Conservation (phyloP, 2,113 vertebrate genomes). For the Lophura nycthemera region DNA sequence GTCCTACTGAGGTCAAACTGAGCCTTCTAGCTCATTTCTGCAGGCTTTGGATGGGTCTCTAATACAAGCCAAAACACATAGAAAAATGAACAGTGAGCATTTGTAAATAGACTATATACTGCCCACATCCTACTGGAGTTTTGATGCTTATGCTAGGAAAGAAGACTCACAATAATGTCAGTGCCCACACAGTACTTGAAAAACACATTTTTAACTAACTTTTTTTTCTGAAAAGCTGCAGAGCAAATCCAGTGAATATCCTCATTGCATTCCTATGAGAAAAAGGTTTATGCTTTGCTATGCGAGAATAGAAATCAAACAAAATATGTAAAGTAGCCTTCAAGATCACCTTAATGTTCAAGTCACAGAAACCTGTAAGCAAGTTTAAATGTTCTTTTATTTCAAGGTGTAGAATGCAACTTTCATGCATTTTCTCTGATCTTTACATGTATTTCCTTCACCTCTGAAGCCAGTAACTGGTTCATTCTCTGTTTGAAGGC, state of each 20-base stretch:
- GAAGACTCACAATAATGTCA: not conserved
- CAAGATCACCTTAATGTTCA: not conserved
- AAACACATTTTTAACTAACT: not conserved
- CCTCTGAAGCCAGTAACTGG: not conserved
- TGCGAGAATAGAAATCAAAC: not conserved
- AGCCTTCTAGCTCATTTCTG: not conserved
- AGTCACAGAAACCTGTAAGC: not conserved
- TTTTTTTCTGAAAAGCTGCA: not conserved
- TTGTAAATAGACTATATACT: not conserved
- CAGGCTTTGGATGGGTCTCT: not conserved
- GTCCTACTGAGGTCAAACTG: not conserved
- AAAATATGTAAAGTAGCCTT: not conserved
- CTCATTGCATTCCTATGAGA: not conserved
- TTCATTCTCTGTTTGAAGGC: not conserved
- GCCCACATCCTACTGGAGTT: not conserved
- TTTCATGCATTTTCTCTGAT: not conserved
- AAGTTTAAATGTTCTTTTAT: not conserved
- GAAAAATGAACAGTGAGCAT: fast-evolving
- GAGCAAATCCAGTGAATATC: not conserved
- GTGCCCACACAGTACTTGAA: not conserved
- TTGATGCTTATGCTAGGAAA: not conserved
- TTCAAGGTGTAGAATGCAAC: not conserved
- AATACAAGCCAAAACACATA: not conserved
- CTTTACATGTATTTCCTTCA: not conserved
- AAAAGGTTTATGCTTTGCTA: not conserved